Conservation (phyloP, 2,797 vertebrate genomes). For the Epinephelus awoara region DNA sequence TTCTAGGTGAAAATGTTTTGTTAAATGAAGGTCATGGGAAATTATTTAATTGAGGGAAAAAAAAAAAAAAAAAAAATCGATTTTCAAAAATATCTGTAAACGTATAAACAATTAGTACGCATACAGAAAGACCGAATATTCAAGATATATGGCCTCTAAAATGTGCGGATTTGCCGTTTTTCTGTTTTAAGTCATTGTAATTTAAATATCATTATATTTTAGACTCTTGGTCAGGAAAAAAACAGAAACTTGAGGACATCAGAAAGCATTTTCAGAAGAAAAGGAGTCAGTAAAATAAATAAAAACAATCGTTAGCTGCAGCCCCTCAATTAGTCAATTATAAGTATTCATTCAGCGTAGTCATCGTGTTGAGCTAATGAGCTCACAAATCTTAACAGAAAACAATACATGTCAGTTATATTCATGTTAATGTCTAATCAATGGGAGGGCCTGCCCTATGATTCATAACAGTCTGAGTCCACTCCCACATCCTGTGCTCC, state of each 20-base stretch:
- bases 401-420: background rate
- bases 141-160: background rate
- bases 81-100: too few species aligned
- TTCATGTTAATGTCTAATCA: background rate
- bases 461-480: conserved; percentile 7
- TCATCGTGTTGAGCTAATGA: background rate
- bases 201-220: background rate
- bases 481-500: conserved; percentile 13
- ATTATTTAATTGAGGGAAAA: too few species aligned
- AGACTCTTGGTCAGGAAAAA: background rate
- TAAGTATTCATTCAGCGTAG: background rate
- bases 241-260: background rate
- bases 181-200: background rate
- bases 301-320: background rate
- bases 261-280: too few species aligned
- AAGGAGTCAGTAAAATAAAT: background rate
- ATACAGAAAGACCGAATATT: background rate
- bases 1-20: too few species aligned
- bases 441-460: background rate
- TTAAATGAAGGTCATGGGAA: too few species aligned
- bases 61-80: too few species aligned
- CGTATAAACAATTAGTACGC: background rate
- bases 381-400: background rate
- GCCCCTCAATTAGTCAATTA: background rate
- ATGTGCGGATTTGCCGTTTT: background rate